Percentiles rank a stretch among this genome's conserved stretches.
These are phyloP conservation scores for Sebastes dallii DNA, from an alignment of 2,797 vertebrate genomes.

Conservation along the genomic window DNA sequence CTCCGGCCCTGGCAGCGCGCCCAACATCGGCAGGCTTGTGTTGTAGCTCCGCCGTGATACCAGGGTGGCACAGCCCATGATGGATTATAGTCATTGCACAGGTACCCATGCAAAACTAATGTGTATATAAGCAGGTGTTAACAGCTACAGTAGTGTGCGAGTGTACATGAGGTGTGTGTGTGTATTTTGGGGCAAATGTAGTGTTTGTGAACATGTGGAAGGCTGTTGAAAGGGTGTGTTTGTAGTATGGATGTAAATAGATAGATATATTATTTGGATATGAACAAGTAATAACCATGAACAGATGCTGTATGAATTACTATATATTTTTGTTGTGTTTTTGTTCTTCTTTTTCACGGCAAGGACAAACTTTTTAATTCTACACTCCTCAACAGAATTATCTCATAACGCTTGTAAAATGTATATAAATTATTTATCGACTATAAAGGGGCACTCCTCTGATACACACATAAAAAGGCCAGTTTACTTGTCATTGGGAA, in stretches of 20 bases:
- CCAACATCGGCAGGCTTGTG: conserved; percentile 77
- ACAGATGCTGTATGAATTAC: background rate
- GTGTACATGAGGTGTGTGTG: conserved; percentile 40
- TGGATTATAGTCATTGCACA: conserved; percentile 79
- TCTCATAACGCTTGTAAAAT: background rate
- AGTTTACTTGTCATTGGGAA: background rate
- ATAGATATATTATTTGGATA: background rate
- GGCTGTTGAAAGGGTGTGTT: conserved; percentile 13
- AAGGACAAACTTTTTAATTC: background rate
- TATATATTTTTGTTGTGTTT: background rate
- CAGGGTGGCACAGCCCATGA: conserved; percentile 70
- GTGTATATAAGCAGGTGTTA: conserved; percentile 82
- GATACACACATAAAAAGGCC: background rate
- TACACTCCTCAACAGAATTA: background rate
- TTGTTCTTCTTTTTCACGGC: background rate
- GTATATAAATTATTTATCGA: background rate
- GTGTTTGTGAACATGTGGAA: conserved; percentile 35
- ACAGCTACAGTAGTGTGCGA: conserved; percentile 65
- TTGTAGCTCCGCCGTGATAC: conserved; percentile 62
- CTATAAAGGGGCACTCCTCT: background rate
- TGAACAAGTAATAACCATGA: background rate
- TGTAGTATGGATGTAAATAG: conserved; percentile 15
- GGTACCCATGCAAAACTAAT: conserved; percentile 82
- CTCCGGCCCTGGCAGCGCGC: conserved; percentile 64
- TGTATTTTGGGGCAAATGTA: conserved; percentile 7